A percentile compares a stretch with the other conserved stretches of the same genome.
Conservation (phyloP, 2,888 invertebrate genomes). For the Drosophila tanythrix region DNA sequence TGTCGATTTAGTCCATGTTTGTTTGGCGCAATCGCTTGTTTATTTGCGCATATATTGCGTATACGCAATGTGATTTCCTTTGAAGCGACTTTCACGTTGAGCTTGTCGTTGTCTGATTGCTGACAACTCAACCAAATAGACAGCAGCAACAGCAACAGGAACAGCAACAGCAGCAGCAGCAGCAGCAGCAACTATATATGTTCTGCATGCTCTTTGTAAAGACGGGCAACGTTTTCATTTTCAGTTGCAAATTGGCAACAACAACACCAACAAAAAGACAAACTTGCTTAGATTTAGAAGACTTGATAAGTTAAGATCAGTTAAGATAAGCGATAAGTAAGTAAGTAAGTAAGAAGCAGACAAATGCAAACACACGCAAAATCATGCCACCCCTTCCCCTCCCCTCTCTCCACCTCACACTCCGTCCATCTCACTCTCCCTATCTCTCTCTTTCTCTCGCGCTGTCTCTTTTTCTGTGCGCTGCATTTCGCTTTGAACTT, state of each 20-base stretch:
- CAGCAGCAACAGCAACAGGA: conserved; percentile 7
- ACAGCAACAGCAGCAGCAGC: background rate
- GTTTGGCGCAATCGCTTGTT: conserved; percentile 56
- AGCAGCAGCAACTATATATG: background rate
- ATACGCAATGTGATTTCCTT: conserved; percentile 75
- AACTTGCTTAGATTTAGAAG: conserved; percentile 21
- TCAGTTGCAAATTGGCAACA: conserved; percentile 25
- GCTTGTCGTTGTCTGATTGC: conserved; percentile 41
- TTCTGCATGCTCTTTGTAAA: background rate
- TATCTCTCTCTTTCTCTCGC: background rate
- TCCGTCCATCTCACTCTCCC: background rate
- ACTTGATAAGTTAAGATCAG: conserved; percentile 33
- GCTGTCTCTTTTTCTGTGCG: conserved; percentile 38
- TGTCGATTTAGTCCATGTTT: conserved; percentile 71
- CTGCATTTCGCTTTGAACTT: conserved; percentile 71
- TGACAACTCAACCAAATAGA: conserved; percentile 42
- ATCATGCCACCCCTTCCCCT: background rate
- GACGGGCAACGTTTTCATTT: background rate
- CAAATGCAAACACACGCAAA: conserved; percentile 32
- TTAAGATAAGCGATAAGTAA: conserved; percentile 44
- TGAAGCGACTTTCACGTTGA: conserved; percentile 52
- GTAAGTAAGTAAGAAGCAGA: conserved; percentile 7
- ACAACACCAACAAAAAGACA: background rate
- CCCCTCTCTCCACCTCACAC: background rate
- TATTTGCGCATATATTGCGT: conserved; percentile 68